Conservation (phyloP, 2,113 vertebrate genomes). For the Neopipo cinnamomea region DNA sequence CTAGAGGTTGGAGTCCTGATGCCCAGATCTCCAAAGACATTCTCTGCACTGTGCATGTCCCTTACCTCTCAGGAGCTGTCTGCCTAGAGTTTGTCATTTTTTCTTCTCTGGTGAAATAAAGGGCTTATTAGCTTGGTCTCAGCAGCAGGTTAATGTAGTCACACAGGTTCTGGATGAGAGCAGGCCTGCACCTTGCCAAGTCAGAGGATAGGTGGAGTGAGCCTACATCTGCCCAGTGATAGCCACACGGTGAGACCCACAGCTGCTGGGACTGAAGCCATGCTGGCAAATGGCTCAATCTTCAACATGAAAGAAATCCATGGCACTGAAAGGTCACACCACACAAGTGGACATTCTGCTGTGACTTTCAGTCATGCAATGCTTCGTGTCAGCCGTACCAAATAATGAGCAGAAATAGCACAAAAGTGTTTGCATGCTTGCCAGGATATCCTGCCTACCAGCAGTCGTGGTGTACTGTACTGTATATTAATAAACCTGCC, state of each 20-base stretch:
- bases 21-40: neutral
- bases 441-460: neutral
- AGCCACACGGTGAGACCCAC: accelerated
- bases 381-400: accelerated
- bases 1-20: neutral
- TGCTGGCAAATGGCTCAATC: accelerated
- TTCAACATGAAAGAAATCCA: neutral
- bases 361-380: neutral
- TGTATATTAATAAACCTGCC: neutral
- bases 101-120: neutral
- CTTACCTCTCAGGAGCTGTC: neutral
- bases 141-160: neutral
- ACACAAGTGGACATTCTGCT: accelerated
- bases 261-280: neutral
- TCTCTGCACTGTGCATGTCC: neutral
- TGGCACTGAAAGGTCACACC: neutral
- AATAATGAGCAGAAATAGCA: neutral
- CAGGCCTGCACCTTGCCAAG: neutral
- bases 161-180: neutral
- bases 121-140: neutral
- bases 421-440: neutral
- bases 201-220: neutral
- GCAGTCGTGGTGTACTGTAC: neutral
- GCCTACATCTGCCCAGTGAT: neutral
- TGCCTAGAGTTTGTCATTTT: neutral